Evolutionary conservation across 1,140 invertebrate genomes (phyloP).

Genomic region (Octopus sinensis): DNA sequence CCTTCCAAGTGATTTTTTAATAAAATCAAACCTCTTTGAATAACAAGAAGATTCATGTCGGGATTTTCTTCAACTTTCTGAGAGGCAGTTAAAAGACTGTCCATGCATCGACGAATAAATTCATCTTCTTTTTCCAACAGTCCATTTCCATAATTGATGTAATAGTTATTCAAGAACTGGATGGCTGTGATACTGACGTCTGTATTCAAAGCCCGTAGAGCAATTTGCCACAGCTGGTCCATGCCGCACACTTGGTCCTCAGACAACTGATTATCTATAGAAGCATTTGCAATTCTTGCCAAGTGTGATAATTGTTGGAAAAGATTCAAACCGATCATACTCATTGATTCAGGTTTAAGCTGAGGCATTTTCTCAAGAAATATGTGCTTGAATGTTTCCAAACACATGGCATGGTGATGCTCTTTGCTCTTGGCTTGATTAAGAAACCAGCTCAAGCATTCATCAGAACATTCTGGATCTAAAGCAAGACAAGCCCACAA

Average conservation of each 20-base stretch:
- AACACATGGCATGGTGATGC: slow-evolving; percentile 73
- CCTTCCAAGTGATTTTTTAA: slow-evolving; percentile 89
- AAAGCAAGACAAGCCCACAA: slow-evolving; percentile 86
- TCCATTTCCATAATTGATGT: slow-evolving; percentile 70
- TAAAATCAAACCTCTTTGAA: slow-evolving; percentile 81
- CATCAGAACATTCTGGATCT: slow-evolving; percentile 78
- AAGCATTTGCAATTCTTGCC: slow-evolving; percentile 67
- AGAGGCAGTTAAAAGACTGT: slow-evolving; percentile 77
- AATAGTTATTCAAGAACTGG: slow-evolving; percentile 87
- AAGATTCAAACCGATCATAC: slow-evolving; percentile 83
- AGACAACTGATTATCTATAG: slow-evolving; percentile 42
- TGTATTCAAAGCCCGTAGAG: slow-evolving; percentile 79
- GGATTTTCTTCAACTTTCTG: slow-evolving; percentile 61
- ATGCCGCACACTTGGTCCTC: slow-evolving; percentile 68
- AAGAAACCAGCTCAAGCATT: slow-evolving; percentile 86
- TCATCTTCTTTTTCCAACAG: slow-evolving; percentile 81
- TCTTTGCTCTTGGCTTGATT: slow-evolving; percentile 82
- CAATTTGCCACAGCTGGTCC: slow-evolving; percentile 91
- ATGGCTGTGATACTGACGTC: slow-evolving; percentile 92
- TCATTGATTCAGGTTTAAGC: slow-evolving; percentile 80
- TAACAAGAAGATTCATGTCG: slow-evolving; percentile 79
- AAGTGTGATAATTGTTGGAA: slow-evolving; percentile 88
- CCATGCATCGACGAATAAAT: slow-evolving; percentile 83
- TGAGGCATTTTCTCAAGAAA: slow-evolving; percentile 85
- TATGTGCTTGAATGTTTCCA: slow-evolving; percentile 81